Conservation (phyloP, 2,113 vertebrate species). For the Gymnogyps californianus region DNA sequence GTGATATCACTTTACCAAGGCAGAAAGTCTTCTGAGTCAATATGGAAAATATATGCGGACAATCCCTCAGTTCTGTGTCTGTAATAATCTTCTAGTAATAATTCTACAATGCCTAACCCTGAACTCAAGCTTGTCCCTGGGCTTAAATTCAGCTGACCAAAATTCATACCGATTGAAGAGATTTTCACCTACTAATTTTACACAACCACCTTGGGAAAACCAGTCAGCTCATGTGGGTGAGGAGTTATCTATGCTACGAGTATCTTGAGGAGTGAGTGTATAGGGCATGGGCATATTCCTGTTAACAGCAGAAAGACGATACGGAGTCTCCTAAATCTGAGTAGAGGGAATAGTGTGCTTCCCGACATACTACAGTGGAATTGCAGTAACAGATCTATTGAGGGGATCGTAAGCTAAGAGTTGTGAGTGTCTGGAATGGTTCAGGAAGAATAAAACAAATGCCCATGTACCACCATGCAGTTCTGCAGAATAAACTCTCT, state of each 20-base stretch:
- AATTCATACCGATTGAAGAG: neutral
- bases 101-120: neutral
- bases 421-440: neutral
- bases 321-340: neutral
- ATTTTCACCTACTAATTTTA: neutral
- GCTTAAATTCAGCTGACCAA: neutral
- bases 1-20: neutral
- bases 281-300: neutral
- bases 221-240: accelerated
- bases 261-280: neutral
- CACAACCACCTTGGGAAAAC: neutral
- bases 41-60: neutral
- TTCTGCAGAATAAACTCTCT: neutral
- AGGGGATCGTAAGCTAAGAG: neutral
- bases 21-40: neutral
- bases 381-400: neutral
- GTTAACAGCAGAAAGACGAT: neutral
- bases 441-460: neutral
- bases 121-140: neutral
- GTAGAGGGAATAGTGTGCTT: neutral
- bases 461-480: neutral
- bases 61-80: neutral
- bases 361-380: neutral
- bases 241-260: neutral
- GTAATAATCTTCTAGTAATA: neutral